A percentile compares a stretch with the other conserved stretches of the same genome.
These are phyloP conservation scores for Cnemophilus loriae DNA, from an alignment of 2,113 vertebrate species.

Conservation along the genomic window DNA sequence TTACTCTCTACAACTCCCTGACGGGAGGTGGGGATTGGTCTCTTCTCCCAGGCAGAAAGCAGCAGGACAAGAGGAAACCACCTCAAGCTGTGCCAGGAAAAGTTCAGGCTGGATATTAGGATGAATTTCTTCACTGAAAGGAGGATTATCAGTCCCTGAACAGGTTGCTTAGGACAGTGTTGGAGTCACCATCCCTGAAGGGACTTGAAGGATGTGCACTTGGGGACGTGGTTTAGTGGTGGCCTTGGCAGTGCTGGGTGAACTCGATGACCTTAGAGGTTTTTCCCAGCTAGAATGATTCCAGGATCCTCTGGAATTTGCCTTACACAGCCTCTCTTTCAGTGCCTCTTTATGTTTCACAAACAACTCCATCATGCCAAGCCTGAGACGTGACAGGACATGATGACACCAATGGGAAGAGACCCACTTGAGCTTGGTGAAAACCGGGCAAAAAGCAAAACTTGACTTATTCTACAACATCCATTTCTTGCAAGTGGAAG, in stretches of 20 bases:
- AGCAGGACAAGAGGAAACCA: not conserved
- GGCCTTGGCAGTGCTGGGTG: not conserved
- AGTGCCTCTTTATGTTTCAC: not conserved
- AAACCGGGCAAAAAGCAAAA: not conserved
- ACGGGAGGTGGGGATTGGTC: too few relatives aligned
- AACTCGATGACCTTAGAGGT: not conserved
- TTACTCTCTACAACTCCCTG: not conserved
- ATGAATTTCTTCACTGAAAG: not conserved
- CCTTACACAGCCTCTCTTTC: not conserved
- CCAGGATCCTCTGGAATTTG: not conserved
- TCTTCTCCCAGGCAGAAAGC: not conserved
- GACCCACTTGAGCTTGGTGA: not conserved
- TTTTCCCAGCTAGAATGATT: not conserved
- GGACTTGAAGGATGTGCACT: too few relatives aligned
- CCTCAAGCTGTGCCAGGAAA: not conserved
- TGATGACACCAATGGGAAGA: accelerated
- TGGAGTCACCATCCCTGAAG: too few relatives aligned
- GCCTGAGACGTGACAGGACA: not conserved
- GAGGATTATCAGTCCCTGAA: not conserved
- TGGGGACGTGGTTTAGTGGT: not conserved
- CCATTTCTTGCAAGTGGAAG: not conserved
- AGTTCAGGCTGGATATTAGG: not conserved
- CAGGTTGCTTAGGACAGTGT: not conserved
- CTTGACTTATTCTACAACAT: not conserved
- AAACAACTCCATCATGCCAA: not conserved